These are phyloP conservation scores for Psilopsiagon aymara DNA, from an alignment of 2,113 vertebrate species.

Conservation along the genomic window DNA sequence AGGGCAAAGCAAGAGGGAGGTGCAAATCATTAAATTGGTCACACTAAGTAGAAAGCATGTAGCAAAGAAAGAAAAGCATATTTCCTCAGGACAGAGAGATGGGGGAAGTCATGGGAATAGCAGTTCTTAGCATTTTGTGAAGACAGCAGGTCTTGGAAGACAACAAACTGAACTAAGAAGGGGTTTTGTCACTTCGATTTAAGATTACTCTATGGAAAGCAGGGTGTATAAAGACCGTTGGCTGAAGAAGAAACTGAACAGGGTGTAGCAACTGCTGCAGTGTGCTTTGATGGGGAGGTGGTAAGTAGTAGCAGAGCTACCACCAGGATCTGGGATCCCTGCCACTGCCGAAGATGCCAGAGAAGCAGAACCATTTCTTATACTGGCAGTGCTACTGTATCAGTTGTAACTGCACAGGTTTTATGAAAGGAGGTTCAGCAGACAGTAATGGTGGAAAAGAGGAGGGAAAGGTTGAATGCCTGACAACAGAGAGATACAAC, in stretches of 20 bases:
- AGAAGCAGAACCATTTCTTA: not conserved
- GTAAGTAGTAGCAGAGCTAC: not conserved
- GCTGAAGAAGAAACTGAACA: not conserved
- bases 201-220: not conserved
- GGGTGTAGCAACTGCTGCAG: accelerated
- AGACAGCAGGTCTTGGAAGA: not conserved
- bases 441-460: not conserved
- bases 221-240: not conserved
- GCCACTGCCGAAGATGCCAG: not conserved
- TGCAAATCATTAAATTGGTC: conserved; percentile 19
- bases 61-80: not conserved
- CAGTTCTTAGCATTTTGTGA: not conserved
- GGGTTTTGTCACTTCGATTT: not conserved
- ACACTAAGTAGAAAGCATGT: not conserved
- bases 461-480: not conserved
- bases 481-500: not conserved
- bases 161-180: not conserved
- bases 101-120: not conserved
- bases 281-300: not conserved
- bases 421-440: not conserved
- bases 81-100: not conserved
- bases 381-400: not conserved
- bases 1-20: not conserved
- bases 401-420: not conserved
- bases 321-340: not conserved